Base-by-base conservation (phyloP, 2,797 vertebrate species). In the Thamnophis elegans region DNA sequence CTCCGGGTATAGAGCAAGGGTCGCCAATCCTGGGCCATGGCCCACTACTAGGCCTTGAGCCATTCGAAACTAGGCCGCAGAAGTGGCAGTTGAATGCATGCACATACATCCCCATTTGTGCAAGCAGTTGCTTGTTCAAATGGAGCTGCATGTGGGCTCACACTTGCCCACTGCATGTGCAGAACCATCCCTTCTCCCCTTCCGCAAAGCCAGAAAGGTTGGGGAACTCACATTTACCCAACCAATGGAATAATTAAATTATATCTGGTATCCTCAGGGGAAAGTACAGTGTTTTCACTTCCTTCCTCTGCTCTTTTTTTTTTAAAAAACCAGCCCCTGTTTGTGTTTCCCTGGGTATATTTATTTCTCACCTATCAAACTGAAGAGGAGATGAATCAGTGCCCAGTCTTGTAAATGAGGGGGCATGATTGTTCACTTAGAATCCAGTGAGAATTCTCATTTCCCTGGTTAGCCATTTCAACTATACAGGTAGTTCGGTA, bases 1-100 rank as follows among this genome's bases (percentile, higher is more conserved):
- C 4, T 26, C 0, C 26, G 28, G 4, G 60, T 62, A 62, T 62
- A 62, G 60, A 26, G 26, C 60, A 62, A 62, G 60, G 26, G 26
- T 62, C 10, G 1, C 60, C 26, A 28, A 62, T 3, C 3, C 1
- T 0, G 10, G 26, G 10, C 22, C 22, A 60, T 0, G 8, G 22
- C 22, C 60, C 60, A 62, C 26, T 62, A 28, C 26, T 3, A 26
- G 26, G 60, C 26, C 26, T 62, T 62, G 60, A 62, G 11, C 60
- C 26, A 13, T 62, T 62, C 4, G 4, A 26, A 62, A 62, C 10
- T 28, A 13, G 11, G 60, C 25, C 10, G 1, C 4, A 0, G 11
- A 13, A 28, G 26, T 62, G 60, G 26, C 26, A 28, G 11, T 11
- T 62, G 11, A 62, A 62, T 5, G 26, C 1, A 62, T 28, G 11